Conservation (phyloP, 1,140 invertebrate species). For the Palaemon carinicauda region DNA sequence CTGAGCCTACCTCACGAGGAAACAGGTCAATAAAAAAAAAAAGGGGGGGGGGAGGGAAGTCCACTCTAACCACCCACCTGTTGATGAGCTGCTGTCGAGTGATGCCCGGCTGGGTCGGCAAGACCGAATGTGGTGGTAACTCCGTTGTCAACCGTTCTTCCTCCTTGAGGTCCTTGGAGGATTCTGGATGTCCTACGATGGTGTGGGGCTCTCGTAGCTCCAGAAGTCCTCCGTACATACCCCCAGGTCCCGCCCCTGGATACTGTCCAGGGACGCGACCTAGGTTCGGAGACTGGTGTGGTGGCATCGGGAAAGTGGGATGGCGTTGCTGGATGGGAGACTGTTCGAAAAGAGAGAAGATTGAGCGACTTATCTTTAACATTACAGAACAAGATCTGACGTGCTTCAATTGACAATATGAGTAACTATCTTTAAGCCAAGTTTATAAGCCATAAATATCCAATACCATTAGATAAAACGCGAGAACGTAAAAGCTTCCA, state of each 20-base stretch:
- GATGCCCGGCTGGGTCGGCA: conserved; percentile 77
- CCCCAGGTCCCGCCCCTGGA: conserved; percentile 58
- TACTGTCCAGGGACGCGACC: conserved; percentile 33
- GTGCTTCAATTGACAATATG: too few species aligned
- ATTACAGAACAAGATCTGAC: too few species aligned
- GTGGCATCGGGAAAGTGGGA: conserved; percentile 31
- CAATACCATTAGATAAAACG: too few species aligned
- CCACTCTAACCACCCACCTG: conserved; percentile 66
- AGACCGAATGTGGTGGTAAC: conserved; percentile 66
- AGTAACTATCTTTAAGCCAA: too few species aligned
- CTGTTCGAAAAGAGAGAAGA: background rate
- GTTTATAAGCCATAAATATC: too few species aligned
- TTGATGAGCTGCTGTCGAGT: conserved; percentile 84
- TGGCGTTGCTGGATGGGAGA: conserved; percentile 49
- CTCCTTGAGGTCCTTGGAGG: conserved; percentile 62
- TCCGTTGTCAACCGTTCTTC: conserved; percentile 64
- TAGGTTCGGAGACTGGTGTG: conserved; percentile 47
- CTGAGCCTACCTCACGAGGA: background rate
- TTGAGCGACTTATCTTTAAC: too few species aligned
- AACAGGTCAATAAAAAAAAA: background rate
- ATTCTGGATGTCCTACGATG: conserved; percentile 17
- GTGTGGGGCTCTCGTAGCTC: conserved; percentile 43
- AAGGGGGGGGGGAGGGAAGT: too few species aligned
- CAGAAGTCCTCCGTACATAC: conserved; percentile 20
- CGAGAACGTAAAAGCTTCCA: too few species aligned